Base-by-base conservation (phyloP, 2,113 vertebrate genomes). In the Synchiropus splendidus region DNA sequence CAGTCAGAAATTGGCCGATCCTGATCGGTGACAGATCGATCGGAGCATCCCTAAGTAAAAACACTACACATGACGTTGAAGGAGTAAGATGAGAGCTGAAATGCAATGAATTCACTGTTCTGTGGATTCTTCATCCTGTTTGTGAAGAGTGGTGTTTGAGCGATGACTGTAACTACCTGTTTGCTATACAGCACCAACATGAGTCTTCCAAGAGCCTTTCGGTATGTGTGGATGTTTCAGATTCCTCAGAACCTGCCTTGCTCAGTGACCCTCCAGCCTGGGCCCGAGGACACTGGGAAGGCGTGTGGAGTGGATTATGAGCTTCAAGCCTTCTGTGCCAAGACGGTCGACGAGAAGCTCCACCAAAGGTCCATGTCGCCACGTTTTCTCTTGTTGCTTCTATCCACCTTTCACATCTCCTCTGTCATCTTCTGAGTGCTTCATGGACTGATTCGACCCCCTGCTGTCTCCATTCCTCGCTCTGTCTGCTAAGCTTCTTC, bases 251-350 rank as follows among this genome's bases (percentile, higher is more conserved):
- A 88, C 47, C 64, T 92, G 55, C 90, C 90, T 6, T 92, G 90
- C 59, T 92, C 90, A 0, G 89, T 91, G 45, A 90, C 88, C 3
- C 67, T 92, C 46, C 90, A 92, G 70, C 90, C 89, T 0, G 89
- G 89, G 27, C 85, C 87, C 1, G 90, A 91, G 64, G 43, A 61
- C 43, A 61, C 55, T 6, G 61, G 53, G 27, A 89, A 91, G 85
- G 88, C 89, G 12, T 91, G 90, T 6, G 90, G 90, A 1, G 90
- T 92, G 21, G 89, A 92, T 69, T 92, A 85, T 50, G 89, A 92
- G 78, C 86, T 92, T 21, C 80, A 79, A 71, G 87, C 87, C 2
- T 90, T 89, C 68, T 92, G 87, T 72, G 86, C 89, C 72, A 89
- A 88, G 74, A 78, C 80, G 0, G 61, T 72, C 47, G 88, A 89